phyloP scores from a whole-genome alignment of 1,140 invertebrate genomes.

The Papilio dardanus region DNA sequence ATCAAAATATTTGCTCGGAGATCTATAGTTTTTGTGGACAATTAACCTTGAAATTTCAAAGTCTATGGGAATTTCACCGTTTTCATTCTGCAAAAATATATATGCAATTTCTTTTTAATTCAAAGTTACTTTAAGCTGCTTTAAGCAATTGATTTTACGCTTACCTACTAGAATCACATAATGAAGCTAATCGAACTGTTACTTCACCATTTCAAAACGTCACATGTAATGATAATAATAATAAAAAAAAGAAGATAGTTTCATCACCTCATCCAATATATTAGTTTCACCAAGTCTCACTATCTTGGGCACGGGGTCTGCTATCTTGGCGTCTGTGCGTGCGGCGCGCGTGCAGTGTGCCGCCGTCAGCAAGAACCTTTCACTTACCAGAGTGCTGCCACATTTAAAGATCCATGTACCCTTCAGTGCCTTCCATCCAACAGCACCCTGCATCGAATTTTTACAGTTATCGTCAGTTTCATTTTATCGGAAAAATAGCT shows the following conservation, averaged over 20 bases:
- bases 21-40: slow-evolving; percentile 76
- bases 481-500: no score
- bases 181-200: no score
- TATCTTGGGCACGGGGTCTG: slow-evolving; percentile 49
- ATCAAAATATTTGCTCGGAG: slow-evolving; percentile 74
- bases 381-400: slow-evolving; percentile 54
- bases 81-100: slow-evolving; percentile 30
- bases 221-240: no score
- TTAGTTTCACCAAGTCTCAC: slow-evolving; percentile 53
- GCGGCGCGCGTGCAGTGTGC: slow-evolving; percentile 52
- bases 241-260: slow-evolving; percentile 25
- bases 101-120: slow-evolving; percentile 14
- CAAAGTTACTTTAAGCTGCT: no score
- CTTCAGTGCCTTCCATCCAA: slow-evolving; percentile 48
- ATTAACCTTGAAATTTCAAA: slow-evolving; percentile 62
- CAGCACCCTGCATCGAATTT: slow-evolving; percentile 38
- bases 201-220: no score
- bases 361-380: slow-evolving; percentile 53
- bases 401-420: slow-evolving; percentile 58
- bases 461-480: no score
- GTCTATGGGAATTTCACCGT: slow-evolving; percentile 35
- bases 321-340: slow-evolving; percentile 41
- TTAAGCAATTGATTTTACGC: no score
- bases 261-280: slow-evolving; percentile 42
- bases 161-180: no score